Evolutionary conservation across 2,797 vertebrate genomes (phyloP).

Genomic region (Channa striata): DNA sequence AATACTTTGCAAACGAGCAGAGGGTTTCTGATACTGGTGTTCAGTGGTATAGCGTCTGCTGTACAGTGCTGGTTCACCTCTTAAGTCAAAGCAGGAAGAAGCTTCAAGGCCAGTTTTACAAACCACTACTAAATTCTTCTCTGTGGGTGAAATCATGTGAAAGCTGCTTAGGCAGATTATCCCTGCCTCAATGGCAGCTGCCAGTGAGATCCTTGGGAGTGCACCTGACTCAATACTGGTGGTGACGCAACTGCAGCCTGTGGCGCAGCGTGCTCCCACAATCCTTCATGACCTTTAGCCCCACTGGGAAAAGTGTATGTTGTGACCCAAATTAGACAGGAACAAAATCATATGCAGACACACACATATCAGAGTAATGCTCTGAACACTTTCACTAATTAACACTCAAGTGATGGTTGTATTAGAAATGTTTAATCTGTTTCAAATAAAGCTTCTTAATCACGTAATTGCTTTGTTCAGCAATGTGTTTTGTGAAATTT

Average conservation of each 20-base stretch:
- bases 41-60: conserved; percentile 56
- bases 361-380: not conserved
- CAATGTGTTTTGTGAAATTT: conserved; percentile 8
- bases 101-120: conserved; percentile 77
- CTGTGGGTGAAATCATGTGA: conserved; percentile 80
- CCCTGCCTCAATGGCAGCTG: conserved; percentile 78
- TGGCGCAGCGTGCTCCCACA: conserved; percentile 69
- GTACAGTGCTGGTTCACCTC: conserved; percentile 39
- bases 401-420: not conserved
- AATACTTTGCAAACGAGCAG: conserved; percentile 21
- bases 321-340: conserved; percentile 29
- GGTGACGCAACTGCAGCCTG: conserved; percentile 76
- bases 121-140: conserved; percentile 79
- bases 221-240: conserved; percentile 79
- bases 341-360: conserved; percentile 12
- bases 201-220: conserved; percentile 74
- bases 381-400: not conserved
- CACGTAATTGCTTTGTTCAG: conserved; percentile 1
- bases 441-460: conserved; percentile 13
- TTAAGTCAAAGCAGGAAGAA: conserved; percentile 70
- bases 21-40: not conserved
- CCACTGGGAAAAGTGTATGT: conserved; percentile 57
- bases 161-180: conserved; percentile 87
- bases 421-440: conserved; percentile 15
- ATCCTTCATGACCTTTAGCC: conserved; percentile 80